A percentile compares a stretch with the other conserved stretches of the same genome.
Conservation (phyloP, 2,888 invertebrate species). For the Aphodius sticticus region DNA sequence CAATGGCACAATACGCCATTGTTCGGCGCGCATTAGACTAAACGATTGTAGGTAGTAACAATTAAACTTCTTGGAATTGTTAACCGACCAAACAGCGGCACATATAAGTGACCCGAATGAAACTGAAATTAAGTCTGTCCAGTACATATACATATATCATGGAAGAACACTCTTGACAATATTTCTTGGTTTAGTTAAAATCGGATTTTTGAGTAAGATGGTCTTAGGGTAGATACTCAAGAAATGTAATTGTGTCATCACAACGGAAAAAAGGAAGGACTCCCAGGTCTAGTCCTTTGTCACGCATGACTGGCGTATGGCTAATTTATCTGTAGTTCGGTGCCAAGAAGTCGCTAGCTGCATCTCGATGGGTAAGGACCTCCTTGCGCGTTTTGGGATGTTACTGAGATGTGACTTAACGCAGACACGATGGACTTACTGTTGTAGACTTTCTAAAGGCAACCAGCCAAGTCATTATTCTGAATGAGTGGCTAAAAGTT, state of each 20-base stretch:
- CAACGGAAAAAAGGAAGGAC: background rate
- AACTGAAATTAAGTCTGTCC: background rate
- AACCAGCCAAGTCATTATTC: constrained; percentile 4
- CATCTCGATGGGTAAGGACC: background rate
- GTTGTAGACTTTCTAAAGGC: background rate
- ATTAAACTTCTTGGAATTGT: background rate
- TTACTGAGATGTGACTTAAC: background rate
- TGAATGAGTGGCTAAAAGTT: constrained; percentile 5
- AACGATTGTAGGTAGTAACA: constrained; percentile 4
- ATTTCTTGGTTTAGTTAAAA: background rate
- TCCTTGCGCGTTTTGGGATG: background rate
- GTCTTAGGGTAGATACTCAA: background rate
- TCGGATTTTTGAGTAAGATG: background rate
- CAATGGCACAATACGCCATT: background rate
- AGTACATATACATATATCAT: background rate
- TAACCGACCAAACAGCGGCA: background rate
- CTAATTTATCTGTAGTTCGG: background rate
- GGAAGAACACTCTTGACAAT: background rate
- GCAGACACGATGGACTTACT: background rate
- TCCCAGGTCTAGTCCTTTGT: background rate
- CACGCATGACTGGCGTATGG: background rate
- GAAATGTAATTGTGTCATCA: background rate
- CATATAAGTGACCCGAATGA: background rate
- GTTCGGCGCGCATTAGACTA: background rate
- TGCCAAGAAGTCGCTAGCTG: background rate